phyloP scores from a whole-genome alignment of 2,113 vertebrate species.

The Psephotus haematonotus region DNA sequence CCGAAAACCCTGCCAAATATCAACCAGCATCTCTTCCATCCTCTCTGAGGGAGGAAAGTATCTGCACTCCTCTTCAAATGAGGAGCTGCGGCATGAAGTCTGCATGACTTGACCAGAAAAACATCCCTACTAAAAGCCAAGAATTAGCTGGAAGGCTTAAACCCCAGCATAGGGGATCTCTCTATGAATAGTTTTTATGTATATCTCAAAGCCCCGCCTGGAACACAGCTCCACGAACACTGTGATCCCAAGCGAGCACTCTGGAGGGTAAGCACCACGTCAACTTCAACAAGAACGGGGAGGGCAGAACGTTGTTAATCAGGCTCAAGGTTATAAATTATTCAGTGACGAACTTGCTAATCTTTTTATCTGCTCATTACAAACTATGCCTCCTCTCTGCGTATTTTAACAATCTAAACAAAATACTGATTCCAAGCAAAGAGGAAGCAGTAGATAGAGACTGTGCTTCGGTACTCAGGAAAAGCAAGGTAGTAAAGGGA shows the following conservation, averaged over 20 bases:
- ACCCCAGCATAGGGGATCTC: background rate
- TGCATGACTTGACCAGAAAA: background rate
- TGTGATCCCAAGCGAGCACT: background rate
- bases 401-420: background rate
- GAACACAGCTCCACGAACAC: background rate
- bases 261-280: background rate
- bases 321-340: background rate
- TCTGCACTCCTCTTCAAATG: background rate
- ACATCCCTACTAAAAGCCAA: background rate
- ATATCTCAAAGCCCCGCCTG: background rate
- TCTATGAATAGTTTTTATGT: background rate
- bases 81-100: background rate
- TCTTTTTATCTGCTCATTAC: background rate
- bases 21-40: background rate
- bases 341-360: background rate
- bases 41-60: fast-evolving
- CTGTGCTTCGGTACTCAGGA: background rate
- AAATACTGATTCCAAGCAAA: background rate
- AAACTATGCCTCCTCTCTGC: background rate
- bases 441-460: background rate
- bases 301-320: background rate
- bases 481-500: background rate
- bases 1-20: background rate
- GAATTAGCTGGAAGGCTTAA: background rate
- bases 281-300: background rate